A percentile compares a stretch with the other conserved stretches of the same genome.
phyloP scores from a whole-genome alignment of 2,113 vertebrate species.

The Galeopterus variegatus region DNA sequence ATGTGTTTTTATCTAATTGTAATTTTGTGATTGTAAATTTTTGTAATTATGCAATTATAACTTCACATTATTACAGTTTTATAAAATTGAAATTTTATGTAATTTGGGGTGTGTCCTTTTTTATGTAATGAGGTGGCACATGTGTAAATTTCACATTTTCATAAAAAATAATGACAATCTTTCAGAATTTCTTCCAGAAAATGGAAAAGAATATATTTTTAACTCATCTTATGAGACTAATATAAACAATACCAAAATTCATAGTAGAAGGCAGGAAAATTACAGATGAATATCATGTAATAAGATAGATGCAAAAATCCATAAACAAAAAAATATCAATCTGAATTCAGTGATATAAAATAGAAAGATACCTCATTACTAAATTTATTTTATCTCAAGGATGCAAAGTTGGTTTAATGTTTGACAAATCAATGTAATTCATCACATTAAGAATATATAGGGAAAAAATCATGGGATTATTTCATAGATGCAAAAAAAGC shows the following conservation, averaged over 20 bases:
- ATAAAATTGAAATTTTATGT: not conserved
- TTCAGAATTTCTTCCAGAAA: conserved; percentile 29
- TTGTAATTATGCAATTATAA: not conserved
- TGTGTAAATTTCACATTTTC: not conserved
- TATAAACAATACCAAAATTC: not conserved
- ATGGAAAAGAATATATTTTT: not conserved
- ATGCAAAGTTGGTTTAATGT: not conserved
- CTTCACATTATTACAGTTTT: not conserved
- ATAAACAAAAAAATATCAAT: not conserved
- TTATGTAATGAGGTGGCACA: not conserved
- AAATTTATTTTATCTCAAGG: conserved; percentile 28
- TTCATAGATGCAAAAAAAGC: not conserved
- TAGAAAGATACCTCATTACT: not conserved
- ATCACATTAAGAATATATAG: not conserved
- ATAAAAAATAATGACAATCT: not conserved
- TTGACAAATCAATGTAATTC: not conserved
- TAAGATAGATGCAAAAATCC: not conserved
- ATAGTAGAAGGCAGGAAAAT: not conserved
- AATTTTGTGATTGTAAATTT: conserved; percentile 32
- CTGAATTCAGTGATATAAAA: not conserved
- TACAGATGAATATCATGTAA: not conserved
- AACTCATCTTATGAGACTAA: not conserved
- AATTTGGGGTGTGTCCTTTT: not conserved
- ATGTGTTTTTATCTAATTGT: not conserved
- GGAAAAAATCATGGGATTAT: not conserved